Conservation (phyloP, 2,113 vertebrate species). For the Potamarius usumacintae region DNA sequence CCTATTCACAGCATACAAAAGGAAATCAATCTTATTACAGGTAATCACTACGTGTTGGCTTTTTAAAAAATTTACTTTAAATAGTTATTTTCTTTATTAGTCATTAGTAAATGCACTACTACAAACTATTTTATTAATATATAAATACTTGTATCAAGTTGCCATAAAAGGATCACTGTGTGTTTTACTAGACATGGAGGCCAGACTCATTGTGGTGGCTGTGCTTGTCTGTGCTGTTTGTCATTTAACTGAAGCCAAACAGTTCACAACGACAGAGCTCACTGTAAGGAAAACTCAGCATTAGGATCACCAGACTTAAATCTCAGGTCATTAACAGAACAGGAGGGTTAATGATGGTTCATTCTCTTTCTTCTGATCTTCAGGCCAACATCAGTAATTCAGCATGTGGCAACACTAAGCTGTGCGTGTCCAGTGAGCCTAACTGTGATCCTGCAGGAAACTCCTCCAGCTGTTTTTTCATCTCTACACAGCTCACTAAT, state of each 20-base stretch:
- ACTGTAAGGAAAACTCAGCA: background rate
- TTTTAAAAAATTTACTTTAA: background rate
- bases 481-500: fast-evolving
- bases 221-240: background rate
- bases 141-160: background rate
- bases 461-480: slow-evolving; percentile 52
- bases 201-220: background rate
- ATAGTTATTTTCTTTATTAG: background rate
- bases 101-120: background rate
- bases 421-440: slow-evolving; percentile 1
- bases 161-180: background rate
- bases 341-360: background rate
- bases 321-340: background rate
- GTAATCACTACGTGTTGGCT: background rate
- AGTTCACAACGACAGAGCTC: fast-evolving
- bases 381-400: slow-evolving; percentile 49
- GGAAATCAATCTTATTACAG: background rate
- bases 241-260: background rate
- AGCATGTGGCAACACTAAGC: slow-evolving; percentile 28
- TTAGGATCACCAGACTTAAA: background rate
- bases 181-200: background rate
- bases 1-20: background rate
- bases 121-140: background rate
- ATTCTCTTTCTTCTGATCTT: slow-evolving; percentile 38
- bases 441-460: slow-evolving; percentile 50